Evolutionary conservation across 2,888 invertebrate species (phyloP), one percentile per base, ranked within the genome.

Genomic region (Cyaniris semiargus): DNA sequence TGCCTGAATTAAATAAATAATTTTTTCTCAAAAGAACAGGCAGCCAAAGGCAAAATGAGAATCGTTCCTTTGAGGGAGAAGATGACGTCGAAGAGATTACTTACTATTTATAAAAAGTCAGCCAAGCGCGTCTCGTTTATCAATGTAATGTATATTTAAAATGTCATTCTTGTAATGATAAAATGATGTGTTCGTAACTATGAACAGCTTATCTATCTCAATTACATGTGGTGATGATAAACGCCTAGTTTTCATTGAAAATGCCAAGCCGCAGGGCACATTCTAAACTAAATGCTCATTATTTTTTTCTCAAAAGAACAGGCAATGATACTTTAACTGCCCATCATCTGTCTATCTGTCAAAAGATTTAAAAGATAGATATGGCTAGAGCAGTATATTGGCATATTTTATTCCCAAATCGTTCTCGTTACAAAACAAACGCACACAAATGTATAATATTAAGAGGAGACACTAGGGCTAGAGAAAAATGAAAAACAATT

Each of bases 181-280:
- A 21, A 58, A 58, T 58, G 58, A 58, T 66, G 23, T 66, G 15
- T 66, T 23, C 27, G 27, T 31, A 66, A 15, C 27, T 15, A 15
- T 66, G 31, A 66, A 66, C 27, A 15, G 66, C 66, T 66, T 66
- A 66, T 66, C 5, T 66, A 31, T 66, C 66, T 66, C 66, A 66
- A 66, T 66, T 31, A 18, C 66, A 5, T 6, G 27, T 31, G 66
- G 27, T 27, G 66, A 60, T 27, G 60, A 66, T 66, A 15, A 27
- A 66, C 15, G 15, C 66, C 7, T 66, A 66, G 66, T 6, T 31
- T 66, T 27, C 27, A 66, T 18, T 66, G 66, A 66, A 66, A 66
- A 66, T 18, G 27, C 5, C 27, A 27, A 66, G 66, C 66, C 27
- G 66, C 27, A 5, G 66, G 31, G 66, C 66, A 66, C 5, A 18